Conservation (phyloP, 2,797 vertebrate species). For the Pseudocheirus occidentalis region DNA sequence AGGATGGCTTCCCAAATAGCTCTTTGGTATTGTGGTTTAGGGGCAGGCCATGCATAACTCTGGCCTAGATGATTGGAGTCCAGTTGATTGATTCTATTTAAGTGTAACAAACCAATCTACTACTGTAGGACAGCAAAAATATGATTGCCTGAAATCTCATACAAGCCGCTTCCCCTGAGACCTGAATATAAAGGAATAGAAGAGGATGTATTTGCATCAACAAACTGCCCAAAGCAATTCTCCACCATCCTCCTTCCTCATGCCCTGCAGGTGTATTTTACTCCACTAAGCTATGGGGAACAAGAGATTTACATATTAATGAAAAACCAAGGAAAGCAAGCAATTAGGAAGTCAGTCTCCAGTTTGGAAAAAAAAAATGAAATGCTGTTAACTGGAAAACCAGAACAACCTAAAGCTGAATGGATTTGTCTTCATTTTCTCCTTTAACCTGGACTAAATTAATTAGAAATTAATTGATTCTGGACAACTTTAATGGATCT, state of each 20-base stretch:
- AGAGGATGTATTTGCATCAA: constrained; percentile 77
- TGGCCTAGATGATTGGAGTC: constrained; percentile 72
- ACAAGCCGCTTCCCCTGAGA: constrained; percentile 74
- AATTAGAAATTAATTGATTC: constrained; percentile 82
- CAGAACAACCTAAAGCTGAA: constrained; percentile 76
- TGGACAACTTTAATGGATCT: constrained; percentile 74
- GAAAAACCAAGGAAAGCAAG: constrained; percentile 82
- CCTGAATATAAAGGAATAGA: constrained; percentile 79
- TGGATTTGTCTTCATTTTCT: constrained; percentile 76
- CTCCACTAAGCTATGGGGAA: constrained; percentile 80
- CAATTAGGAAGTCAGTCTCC: constrained; percentile 81
- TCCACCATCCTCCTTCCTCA: constrained; percentile 58
- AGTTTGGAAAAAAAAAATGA: constrained; percentile 76
- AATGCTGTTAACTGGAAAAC: constrained; percentile 75
- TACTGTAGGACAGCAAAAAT: constrained; percentile 76
- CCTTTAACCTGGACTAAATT: constrained; percentile 67
- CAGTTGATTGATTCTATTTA: constrained; percentile 73
- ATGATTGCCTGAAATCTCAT: constrained; percentile 77
- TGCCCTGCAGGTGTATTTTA: constrained; percentile 77
- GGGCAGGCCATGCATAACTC: constrained; percentile 60
- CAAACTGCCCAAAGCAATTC: constrained; percentile 83
- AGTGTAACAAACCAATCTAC: constrained; percentile 74
- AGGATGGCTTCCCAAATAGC: constrained; percentile 60
- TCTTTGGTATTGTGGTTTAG: constrained; percentile 55
- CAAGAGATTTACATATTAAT: constrained; percentile 85